Base-by-base conservation (phyloP, 2,888 invertebrate species). In the Dynastes tityus region DNA sequence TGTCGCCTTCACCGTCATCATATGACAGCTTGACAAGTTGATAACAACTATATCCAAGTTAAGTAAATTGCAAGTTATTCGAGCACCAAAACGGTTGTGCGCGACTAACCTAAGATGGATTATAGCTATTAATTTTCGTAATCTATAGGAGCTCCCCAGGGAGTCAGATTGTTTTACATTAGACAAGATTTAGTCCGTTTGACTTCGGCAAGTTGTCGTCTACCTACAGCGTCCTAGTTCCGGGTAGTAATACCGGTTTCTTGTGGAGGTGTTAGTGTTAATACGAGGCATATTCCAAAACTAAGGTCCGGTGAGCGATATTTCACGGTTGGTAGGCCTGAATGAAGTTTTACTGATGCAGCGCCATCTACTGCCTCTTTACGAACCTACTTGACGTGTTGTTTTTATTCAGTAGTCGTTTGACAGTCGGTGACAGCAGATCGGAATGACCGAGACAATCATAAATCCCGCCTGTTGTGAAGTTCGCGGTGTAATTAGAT, bases 21-120 rank as follows among this genome's bases (percentile, higher is more conserved):
- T 58, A 58, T 58, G 55, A 58, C 55, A 58, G 22, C 55, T 58
- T 58, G 55, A 58, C 55, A 58, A 58, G 55, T 58, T 58, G 55
- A 58, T 58, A 58, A 58, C 55, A 58, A 22, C 55, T 58, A 58
- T 22, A 1, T 58, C 22, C 55, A 22, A 22, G 16, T 8, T 58
- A 58, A 58, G 55, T 58, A 58, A 58, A 58, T 58, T 16, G 55
- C 55, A 58, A 58, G 55, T 58, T 58, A 58, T 22, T 58, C 55
- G 55, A 8, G 13, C 16, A 58, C 55, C 55, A 22, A 5, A 16
- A 6, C 8, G 55, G 22, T 22, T 58, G 22, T 22, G 27, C 55
- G 6, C 55, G 55, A 58, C 8, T 22, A 58, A 58, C 55, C 55
- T 16, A 16, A 58, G 22, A 58, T 58, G 55, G 55, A 58, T 58